phyloP scores from a whole-genome alignment of 2,888 invertebrate species.

The Trachelus troglodyta region DNA sequence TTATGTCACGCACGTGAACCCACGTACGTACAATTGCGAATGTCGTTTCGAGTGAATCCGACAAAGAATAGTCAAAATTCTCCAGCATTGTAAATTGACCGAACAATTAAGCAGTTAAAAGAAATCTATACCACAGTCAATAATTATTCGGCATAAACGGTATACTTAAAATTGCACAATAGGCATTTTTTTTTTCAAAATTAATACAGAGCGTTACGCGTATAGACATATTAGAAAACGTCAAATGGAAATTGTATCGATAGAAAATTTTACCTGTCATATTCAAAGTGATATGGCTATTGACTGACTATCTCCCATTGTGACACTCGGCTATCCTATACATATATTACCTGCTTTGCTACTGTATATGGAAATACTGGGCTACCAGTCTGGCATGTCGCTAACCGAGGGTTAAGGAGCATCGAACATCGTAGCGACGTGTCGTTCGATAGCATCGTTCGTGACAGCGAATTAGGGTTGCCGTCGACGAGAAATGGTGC shows the following conservation, averaged over 20 bases:
- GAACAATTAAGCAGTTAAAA: neutral
- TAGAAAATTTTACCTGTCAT: neutral
- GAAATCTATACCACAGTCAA: neutral
- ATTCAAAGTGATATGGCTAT: neutral
- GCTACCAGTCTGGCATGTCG: neutral
- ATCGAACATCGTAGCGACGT: constrained; percentile 33
- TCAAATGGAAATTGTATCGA: neutral
- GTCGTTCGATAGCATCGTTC: constrained; percentile 20
- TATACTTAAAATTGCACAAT: neutral
- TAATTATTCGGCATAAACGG: neutral
- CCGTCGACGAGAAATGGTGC: constrained; percentile 22
- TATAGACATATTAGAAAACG: neutral
- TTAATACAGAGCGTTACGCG: neutral
- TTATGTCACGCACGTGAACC: neutral
- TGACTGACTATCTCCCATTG: neutral
- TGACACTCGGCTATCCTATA: neutral
- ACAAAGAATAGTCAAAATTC: neutral
- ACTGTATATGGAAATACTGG: neutral
- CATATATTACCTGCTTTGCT: neutral
- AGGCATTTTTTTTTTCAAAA: neutral
- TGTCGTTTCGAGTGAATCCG: neutral
- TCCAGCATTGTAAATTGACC: neutral
- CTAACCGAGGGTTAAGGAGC: constrained; percentile 35
- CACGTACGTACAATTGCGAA: neutral
- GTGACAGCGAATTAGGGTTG: constrained; percentile 24